Conservation (phyloP, 2,888 invertebrate species). For the Eupithecia centaureata region DNA sequence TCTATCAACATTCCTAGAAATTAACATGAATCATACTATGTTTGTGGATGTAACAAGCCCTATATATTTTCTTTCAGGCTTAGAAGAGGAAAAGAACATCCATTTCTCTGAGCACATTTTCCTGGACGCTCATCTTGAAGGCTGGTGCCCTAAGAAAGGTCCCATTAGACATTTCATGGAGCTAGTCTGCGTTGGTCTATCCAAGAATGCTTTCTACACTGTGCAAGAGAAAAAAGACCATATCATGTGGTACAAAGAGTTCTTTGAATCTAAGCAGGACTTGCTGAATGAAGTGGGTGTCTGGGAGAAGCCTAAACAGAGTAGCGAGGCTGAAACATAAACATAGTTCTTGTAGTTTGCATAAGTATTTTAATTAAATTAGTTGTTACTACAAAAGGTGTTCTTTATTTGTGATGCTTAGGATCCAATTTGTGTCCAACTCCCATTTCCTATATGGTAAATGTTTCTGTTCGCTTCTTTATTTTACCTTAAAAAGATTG, state of each 20-base stretch:
- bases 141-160: conserved; percentile 95
- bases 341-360: conserved; percentile 37
- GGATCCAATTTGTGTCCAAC: neutral
- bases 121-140: conserved; percentile 92
- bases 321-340: conserved; percentile 46
- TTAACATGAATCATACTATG: too few species aligned
- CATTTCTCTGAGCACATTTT: conserved; percentile 98
- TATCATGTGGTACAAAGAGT: conserved; percentile 95
- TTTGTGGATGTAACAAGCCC: too few species aligned
- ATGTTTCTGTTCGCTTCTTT: too few species aligned
- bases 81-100: conserved; percentile 86
- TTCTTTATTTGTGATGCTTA: neutral
- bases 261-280: conserved; percentile 92
- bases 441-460: neutral
- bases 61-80: conserved; percentile 68
- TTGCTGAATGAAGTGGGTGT: conserved; percentile 87
- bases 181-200: conserved; percentile 95
- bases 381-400: conserved; percentile 28
- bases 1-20: too few species aligned
- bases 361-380: conserved; percentile 37
- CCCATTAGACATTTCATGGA: conserved; percentile 99
- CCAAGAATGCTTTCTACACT: conserved; percentile 96
- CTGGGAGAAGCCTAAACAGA: conserved; percentile 62
- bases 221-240: conserved; percentile 94
- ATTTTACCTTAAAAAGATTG: too few species aligned